Conservation (phyloP, 2,888 invertebrate species). For the Apeira syringaria region DNA sequence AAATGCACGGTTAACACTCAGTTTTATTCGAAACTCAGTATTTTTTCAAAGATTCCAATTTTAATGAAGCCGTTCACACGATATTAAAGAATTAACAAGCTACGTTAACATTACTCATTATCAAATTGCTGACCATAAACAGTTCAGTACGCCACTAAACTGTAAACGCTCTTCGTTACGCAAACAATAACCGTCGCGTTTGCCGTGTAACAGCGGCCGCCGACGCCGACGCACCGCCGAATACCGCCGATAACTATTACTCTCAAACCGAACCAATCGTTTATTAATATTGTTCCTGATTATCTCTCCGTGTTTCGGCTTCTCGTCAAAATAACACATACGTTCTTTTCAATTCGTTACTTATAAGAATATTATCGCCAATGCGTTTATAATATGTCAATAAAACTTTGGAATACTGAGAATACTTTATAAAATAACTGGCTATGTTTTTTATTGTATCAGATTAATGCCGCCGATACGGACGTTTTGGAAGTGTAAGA, state of each 20-base stretch:
- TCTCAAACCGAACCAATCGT: slow-evolving; percentile 56
- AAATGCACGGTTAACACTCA: too few species aligned
- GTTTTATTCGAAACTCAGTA: too few species aligned
- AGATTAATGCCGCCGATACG: too few species aligned
- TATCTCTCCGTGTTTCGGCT: slow-evolving; percentile 31
- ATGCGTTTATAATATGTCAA: slow-evolving; percentile 31
- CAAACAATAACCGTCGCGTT: slow-evolving; percentile 27
- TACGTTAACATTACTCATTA: not conserved
- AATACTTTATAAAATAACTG: too few species aligned
- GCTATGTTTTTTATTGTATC: too few species aligned
- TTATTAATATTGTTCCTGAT: slow-evolving; percentile 65
- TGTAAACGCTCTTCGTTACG: slow-evolving; percentile 12
- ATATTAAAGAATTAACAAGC: not conserved
- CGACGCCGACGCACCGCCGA: slow-evolving; percentile 15
- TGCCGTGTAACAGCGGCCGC: slow-evolving; percentile 10
- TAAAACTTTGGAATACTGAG: too few species aligned
- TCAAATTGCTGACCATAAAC: slow-evolving; percentile 8
- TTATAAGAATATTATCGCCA: slow-evolving; percentile 45
- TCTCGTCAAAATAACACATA: slow-evolving; percentile 23
- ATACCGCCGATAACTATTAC: slow-evolving; percentile 15
- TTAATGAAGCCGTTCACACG: too few species aligned
- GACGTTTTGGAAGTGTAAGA: too few species aligned
- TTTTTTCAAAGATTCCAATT: too few species aligned
- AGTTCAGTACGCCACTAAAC: slow-evolving; percentile 11
- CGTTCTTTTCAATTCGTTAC: slow-evolving; percentile 20